Evolutionary conservation across 1,140 invertebrate genomes (phyloP).

Genomic region (Homalodisca vitripennis): DNA sequence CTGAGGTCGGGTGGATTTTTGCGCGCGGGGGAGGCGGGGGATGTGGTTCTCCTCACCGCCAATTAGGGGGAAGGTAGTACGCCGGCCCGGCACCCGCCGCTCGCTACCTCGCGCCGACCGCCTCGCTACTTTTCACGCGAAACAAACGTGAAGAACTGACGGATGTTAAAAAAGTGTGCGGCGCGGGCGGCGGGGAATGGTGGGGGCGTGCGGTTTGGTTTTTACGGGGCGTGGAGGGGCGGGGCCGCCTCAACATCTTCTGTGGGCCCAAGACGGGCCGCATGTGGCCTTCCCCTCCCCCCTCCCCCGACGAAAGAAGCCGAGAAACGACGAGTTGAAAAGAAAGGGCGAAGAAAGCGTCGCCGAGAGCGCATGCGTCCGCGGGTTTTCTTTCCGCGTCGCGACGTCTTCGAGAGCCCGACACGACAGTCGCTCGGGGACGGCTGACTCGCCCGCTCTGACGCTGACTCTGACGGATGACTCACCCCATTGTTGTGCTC

Average conservation of each 20-base stretch:
- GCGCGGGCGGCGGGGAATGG: conserved; percentile 41
- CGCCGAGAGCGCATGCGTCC: conserved; percentile 17
- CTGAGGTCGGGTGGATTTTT: neutral
- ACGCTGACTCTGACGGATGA: no score
- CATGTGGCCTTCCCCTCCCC: conserved; percentile 23
- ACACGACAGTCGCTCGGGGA: neutral
- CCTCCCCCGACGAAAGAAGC: conserved; percentile 39
- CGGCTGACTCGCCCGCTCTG: neutral
- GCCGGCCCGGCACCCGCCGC: neutral
- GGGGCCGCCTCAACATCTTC: conserved; percentile 34
- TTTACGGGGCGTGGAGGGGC: conserved; percentile 32
- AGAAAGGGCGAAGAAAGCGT: conserved; percentile 32
- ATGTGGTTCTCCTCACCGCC: conserved; percentile 28
- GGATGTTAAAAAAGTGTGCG: conserved; percentile 34
- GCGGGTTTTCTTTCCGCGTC: neutral
- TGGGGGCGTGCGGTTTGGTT: conserved; percentile 37
- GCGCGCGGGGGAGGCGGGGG: conserved; percentile 10
- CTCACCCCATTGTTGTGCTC: neutral
- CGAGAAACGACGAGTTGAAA: conserved; percentile 38
- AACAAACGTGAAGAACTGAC: conserved; percentile 36
- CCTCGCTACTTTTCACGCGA: conserved; percentile 26
- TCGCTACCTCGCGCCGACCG: no score
- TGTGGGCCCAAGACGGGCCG: conserved; percentile 31
- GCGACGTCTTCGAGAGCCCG: conserved; percentile 6
- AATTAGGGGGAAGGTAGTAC: conserved; percentile 26